phyloP scores from a whole-genome alignment of 2,888 invertebrate genomes.

The Protodeltote pygarga region DNA sequence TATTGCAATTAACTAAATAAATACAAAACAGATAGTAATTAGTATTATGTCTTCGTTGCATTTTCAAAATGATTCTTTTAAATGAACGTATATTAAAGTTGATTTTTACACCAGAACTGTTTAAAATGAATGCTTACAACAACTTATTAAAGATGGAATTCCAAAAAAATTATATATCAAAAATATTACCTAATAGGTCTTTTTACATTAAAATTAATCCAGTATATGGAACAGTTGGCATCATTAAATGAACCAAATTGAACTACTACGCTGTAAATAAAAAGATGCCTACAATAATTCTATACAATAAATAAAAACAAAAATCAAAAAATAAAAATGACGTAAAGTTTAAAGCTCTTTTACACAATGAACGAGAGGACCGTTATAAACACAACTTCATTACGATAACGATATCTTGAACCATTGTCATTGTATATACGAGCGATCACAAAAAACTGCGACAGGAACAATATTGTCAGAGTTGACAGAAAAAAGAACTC shows the following conservation, averaged over 20 bases:
- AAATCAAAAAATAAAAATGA: slow-evolving; percentile 18
- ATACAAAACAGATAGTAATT: slow-evolving; percentile 3
- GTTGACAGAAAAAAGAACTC: slow-evolving; percentile 15
- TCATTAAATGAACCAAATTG: slow-evolving; percentile 12
- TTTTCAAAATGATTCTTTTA: too few relatives aligned
- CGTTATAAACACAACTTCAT: neutral
- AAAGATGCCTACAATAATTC: slow-evolving; percentile 9
- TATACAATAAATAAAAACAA: slow-evolving; percentile 27
- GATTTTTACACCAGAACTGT: slow-evolving; percentile 2
- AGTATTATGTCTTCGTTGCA: slow-evolving; percentile 27
- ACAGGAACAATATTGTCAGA: slow-evolving; percentile 18
- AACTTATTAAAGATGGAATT: neutral
- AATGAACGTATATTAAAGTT: slow-evolving; percentile 1
- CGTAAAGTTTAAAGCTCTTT: slow-evolving; percentile 3
- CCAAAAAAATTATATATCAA: slow-evolving; percentile 28
- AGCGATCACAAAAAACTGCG: slow-evolving; percentile 29
- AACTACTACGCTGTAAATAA: neutral
- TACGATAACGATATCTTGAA: too few relatives aligned
- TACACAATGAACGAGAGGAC: slow-evolving; percentile 9
- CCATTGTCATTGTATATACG: neutral
- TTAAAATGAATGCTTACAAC: neutral
- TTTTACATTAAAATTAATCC: slow-evolving; percentile 2
- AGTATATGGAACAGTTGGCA: neutral
- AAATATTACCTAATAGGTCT: slow-evolving; percentile 17
- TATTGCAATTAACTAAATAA: neutral